phyloP scores from a whole-genome alignment of 2,888 invertebrate species.

The Drosophila neutralis region DNA sequence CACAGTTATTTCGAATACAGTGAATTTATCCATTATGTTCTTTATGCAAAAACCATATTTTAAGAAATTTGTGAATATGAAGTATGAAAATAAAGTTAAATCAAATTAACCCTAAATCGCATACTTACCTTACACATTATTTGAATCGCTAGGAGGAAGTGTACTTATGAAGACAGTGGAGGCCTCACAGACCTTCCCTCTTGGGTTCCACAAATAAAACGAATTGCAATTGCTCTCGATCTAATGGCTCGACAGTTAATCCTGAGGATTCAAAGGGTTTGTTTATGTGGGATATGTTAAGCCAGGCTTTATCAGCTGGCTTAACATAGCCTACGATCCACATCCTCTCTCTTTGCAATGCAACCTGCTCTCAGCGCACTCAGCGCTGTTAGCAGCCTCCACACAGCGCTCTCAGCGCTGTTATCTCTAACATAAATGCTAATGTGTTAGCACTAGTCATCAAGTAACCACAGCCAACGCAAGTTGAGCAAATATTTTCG shows the following conservation, averaged over 20 bases:
- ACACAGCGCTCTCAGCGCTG: too few species aligned
- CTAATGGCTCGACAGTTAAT: background rate
- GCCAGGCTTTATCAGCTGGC: too few species aligned
- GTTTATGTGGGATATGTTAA: too few species aligned
- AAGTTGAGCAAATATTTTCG: too few species aligned
- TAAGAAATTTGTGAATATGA: slow-evolving; percentile 66
- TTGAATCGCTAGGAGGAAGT: background rate
- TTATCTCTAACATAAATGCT: too few species aligned
- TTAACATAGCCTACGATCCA: too few species aligned
- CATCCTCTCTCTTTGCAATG: too few species aligned
- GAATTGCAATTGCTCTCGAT: background rate
- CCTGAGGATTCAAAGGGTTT: too few species aligned
- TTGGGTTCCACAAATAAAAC: background rate
- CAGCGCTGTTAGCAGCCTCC: too few species aligned
- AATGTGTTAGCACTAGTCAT: too few species aligned
- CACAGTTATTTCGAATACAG: slow-evolving; percentile 31
- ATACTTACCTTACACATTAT: background rate
- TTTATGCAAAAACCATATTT: slow-evolving; percentile 50
- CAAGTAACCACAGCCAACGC: too few species aligned
- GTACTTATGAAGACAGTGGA: background rate
- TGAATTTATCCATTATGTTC: slow-evolving; percentile 62
- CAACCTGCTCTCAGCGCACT: too few species aligned
- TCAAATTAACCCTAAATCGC: slow-evolving; percentile 11
- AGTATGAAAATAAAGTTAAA: slow-evolving; percentile 49
- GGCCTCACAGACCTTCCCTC: background rate